These are phyloP conservation scores for Scaeva pyrastri DNA, from an alignment of 2,888 invertebrate species.

Conservation along the genomic window DNA sequence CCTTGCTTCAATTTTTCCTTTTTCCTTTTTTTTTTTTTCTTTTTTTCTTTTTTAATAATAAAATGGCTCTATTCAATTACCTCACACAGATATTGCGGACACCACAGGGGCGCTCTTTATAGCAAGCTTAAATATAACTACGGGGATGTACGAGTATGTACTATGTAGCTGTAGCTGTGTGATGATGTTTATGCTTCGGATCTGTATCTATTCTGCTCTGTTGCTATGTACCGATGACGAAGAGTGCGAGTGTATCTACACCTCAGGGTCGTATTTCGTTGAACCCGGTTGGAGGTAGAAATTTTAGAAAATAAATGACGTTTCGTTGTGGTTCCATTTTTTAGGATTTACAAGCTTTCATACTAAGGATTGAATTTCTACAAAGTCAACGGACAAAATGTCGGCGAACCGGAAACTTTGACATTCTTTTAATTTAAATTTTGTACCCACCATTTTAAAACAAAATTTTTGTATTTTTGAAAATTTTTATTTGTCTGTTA, in stretches of 20 bases:
- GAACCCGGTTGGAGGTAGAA: too few relatives aligned
- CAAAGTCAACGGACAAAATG: too few relatives aligned
- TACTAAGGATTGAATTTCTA: too few relatives aligned
- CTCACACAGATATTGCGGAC: conserved; percentile 76
- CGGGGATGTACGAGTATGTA: conserved; percentile 11
- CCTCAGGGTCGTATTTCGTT: conserved; percentile 25
- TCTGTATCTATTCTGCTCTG: conserved; percentile 39
- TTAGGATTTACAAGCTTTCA: too few relatives aligned
- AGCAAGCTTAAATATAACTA: conserved; percentile 23
- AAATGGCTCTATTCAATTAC: conserved; percentile 78
- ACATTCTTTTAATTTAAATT: too few relatives aligned
- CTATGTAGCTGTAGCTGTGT: conserved; percentile 2
- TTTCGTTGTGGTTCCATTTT: too few relatives aligned
- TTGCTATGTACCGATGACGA: conserved; percentile 26
- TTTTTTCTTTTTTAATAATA: conserved; percentile 69
- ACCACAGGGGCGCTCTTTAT: conserved; percentile 62
- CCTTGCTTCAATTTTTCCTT: conserved; percentile 45
- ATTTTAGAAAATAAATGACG: too few relatives aligned
- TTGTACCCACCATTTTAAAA: too few relatives aligned
- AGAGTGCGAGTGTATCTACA: neutral
- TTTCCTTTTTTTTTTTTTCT: conserved; percentile 49
- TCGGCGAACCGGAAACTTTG: too few relatives aligned
- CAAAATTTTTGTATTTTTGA: too few relatives aligned
- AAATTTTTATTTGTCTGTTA: too few relatives aligned
- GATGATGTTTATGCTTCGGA: conserved; percentile 21